These are phyloP conservation scores for Porites lutea DNA, from an alignment of 64 coral and sea anemone genomes.

Conservation along the genomic window DNA sequence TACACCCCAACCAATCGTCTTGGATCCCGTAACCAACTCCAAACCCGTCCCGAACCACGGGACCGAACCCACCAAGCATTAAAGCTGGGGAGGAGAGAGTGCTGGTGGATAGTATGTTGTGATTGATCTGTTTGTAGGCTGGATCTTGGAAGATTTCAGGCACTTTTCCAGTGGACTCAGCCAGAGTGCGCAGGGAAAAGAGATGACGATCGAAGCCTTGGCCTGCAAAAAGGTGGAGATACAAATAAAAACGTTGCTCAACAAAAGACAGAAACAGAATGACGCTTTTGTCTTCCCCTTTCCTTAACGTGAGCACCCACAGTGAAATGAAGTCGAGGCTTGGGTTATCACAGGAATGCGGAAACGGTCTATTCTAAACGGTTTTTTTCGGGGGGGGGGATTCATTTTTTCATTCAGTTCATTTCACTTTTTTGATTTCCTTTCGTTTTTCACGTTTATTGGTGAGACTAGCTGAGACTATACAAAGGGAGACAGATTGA, in stretches of 20 bases:
- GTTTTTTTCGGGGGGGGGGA: no score
- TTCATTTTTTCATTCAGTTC: no score
- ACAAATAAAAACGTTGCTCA: not conserved
- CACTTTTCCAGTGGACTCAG: slow-evolving; percentile 71
- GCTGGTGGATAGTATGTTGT: slow-evolving; percentile 90
- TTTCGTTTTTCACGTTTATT: no score
- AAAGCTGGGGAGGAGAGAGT: slow-evolving; percentile 88
- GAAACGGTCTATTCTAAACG: no score
- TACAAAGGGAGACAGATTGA: no score
- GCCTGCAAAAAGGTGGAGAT: slow-evolving; percentile 25
- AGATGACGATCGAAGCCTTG: slow-evolving; percentile 99
- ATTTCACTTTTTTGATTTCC: no score
- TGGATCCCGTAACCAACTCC: slow-evolving; percentile 87
- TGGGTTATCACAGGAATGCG: no score
- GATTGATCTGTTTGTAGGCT: slow-evolving; percentile 86
- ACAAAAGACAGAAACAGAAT: no score
- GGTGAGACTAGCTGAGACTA: no score
- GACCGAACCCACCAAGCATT: slow-evolving; percentile 88
- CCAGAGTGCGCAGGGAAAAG: slow-evolving; percentile 79
- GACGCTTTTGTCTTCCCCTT: no score
- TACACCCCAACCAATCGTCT: slow-evolving; percentile 81
- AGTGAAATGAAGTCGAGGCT: no score
- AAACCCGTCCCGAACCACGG: slow-evolving; percentile 87
- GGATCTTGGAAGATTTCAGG: slow-evolving; percentile 88
- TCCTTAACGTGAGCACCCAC: no score